Base-by-base conservation (phyloP, 2,113 vertebrate species). In the Suncus etruscus region DNA sequence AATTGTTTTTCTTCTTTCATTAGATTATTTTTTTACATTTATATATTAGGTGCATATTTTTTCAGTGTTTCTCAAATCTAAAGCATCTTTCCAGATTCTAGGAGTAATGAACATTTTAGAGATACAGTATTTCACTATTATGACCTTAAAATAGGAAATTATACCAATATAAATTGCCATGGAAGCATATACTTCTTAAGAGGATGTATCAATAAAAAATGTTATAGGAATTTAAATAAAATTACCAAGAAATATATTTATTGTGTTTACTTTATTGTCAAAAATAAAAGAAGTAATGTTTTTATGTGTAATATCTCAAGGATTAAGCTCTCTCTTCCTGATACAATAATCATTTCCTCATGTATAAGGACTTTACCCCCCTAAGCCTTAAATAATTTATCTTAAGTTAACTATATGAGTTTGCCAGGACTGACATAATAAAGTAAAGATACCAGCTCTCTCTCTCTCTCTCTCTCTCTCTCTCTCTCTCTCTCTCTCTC, bases 71-170 rank as follows among this genome's bases (percentile, higher is more conserved):
- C 31, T 50, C 1, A 61, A 58, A 16, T 69, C 47, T 39, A 65
- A 89, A 7, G 4, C 12, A 20, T 14, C 25, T 3, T 11, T 69
- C 20, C 11, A 39, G 16, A 79, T 50, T 50, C 7, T 47, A 54
- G 50, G 45, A 1, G 10, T 1, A 45, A 31, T 10, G 48, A 65
- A n/a, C 20, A 77, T 65, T 87, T 70, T 74, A 50, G 6, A 83
- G 10, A 69, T 50, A 7, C 0, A 80, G 31, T 39, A 24, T 73
- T 90, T 58, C 2, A 3, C 25, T 65, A 27, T 4, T 68, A 22
- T 39, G n/a, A 54, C 4, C 8, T 83, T 80, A 92, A 91, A 82
- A 72, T 45, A 63, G 6, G n/a, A 65, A 93, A 83, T 50, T 25
- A 74, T 73, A 48, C 10, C 58, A 77, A 93, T 79, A 58, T 47